phyloP scores from a whole-genome alignment of 2,113 vertebrate species.

The Gymnobelideus leadbeateri region DNA sequence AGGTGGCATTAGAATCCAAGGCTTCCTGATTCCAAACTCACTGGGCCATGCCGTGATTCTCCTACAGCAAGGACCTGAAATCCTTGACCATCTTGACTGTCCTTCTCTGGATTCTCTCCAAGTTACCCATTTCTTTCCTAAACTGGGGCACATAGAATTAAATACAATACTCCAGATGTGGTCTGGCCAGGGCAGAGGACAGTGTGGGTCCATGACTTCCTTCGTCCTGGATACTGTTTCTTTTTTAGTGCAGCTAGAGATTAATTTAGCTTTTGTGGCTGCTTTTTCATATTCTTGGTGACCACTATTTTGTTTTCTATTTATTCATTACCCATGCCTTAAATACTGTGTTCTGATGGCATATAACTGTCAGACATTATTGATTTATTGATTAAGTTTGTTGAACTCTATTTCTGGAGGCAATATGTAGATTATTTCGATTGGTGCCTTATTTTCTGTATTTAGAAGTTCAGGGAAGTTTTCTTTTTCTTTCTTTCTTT shows the following conservation, averaged over 20 bases:
- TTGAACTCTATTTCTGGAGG: not conserved
- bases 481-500: not conserved
- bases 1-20: not conserved
- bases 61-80: not conserved
- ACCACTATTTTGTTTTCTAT: not conserved
- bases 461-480: not conserved
- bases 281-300: not conserved
- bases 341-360: not conserved
- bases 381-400: not conserved
- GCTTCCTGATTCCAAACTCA: not conserved
- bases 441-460: not conserved
- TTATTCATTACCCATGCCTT: not conserved
- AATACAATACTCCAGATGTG: too few relatives aligned
- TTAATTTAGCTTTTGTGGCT: not conserved
- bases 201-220: too few relatives aligned
- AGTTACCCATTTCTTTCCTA: too few relatives aligned
- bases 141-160: too few relatives aligned
- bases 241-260: not conserved
- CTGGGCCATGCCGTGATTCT: not conserved
- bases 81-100: not conserved
- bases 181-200: too few relatives aligned
- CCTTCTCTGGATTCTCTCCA: too few relatives aligned
- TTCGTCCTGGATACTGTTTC: too few relatives aligned
- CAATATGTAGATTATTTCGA: not conserved
- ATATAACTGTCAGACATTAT: not conserved